Base-by-base conservation (phyloP, 2,888 invertebrate species). In the Polymixis lichenea region DNA sequence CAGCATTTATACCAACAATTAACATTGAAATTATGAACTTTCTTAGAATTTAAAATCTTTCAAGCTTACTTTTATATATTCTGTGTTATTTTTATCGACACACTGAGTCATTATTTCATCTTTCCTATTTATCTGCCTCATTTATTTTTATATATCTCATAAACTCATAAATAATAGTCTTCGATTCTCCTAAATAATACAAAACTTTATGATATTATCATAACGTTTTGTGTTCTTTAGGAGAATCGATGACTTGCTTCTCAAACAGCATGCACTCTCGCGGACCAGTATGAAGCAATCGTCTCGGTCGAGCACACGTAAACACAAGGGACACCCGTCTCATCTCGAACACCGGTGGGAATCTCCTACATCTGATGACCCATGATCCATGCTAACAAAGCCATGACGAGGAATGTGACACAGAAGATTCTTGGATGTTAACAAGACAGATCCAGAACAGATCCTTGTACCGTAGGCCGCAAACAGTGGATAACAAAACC, bases 271-370 rank as follows among this genome's bases (percentile, higher is more conserved):
- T 73, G 32, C 22, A 85, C 7, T 69, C 75, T 49, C 22, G 8
- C 9, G 38, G 75, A 0, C 28, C 80, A 64, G 51, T 80, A 61
- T 1, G 70, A 32, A 86, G 60, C 43, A 69, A 25, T 1, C 38
- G 74, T 80, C 69, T 78, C 78, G 77, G 49, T 82, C 71, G 69
- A 84, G 78, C 82, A 66, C 85, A 69, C 71, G 49, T 64, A 77
- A 75, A 66, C 80, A 64, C 67, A 49, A 55, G 75, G 79, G 75
- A 79, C 28, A 28, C 68, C 65, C 66, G 51, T 6, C 79, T 77
- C 83, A 82, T 80, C 84, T 82, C 80, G 65, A 75, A 82, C 73
- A 80, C 78, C 77, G 77, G 85, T 86, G 86, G 70, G 86, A 86
- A 74, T 72, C 61, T 79, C 80, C 64, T 64, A 51, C 46, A 68